Evolutionary conservation across 2,797 vertebrate genomes (phyloP).

Genomic region (Delichon dasypus): DNA sequence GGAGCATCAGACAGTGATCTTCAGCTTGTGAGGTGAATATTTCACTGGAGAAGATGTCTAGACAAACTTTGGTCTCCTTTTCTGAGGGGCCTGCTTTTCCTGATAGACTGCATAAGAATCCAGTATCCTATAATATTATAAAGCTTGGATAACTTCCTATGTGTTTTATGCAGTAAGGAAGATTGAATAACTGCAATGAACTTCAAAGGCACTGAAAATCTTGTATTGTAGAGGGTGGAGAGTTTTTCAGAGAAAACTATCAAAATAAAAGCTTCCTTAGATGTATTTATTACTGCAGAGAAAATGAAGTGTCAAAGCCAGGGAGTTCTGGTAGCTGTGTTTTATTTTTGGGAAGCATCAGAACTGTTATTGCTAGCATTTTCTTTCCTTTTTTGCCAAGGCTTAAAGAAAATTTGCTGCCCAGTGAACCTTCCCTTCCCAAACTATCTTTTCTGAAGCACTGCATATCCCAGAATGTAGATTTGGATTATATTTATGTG

Average conservation of each 20-base stretch:
- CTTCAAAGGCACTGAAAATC: background rate
- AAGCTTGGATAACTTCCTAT: background rate
- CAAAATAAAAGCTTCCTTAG: background rate
- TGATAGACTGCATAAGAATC: background rate
- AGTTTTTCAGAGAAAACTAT: background rate
- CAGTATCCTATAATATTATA: background rate
- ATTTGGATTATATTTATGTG: background rate
- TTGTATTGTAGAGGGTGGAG: background rate
- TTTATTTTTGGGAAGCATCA: slow-evolving; percentile 19
- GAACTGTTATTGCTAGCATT: background rate
- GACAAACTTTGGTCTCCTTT: background rate
- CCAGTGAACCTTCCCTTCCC: background rate
- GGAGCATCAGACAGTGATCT: background rate
- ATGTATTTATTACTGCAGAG: background rate
- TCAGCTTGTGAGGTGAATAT: background rate
- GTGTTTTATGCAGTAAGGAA: background rate
- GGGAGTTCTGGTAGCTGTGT: background rate
- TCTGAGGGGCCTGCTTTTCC: background rate
- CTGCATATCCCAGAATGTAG: background rate
- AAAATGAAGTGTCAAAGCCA: background rate
- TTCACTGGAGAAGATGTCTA: background rate
- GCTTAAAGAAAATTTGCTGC: background rate
- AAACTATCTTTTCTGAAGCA: background rate
- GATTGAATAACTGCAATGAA: background rate
- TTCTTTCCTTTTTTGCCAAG: background rate